Evolutionary conservation across 2,888 invertebrate genomes (phyloP), one percentile per base, ranked within the genome.

Genomic region (Rotaria magnacalcarata): DNA sequence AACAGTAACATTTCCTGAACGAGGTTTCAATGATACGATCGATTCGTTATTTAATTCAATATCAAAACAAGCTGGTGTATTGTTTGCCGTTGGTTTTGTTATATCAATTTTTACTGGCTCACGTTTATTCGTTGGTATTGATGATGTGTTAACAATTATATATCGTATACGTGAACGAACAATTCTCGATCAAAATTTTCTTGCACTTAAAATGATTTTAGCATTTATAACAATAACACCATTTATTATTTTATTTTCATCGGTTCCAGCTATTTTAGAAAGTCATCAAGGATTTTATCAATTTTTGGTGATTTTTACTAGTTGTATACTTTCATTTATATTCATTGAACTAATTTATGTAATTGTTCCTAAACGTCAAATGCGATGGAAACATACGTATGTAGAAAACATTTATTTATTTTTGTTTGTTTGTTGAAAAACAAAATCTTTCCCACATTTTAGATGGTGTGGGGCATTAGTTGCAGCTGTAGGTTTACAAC

Each of bases 91-190:
- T 10, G n/a, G 80, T 80, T 43, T 80, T 47, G 2, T 47, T 14
- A 8, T 80, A n/a, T 24, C 80, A 6, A 24, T 80, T 11, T 47
- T 80, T 8, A 47, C 80, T n/a, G 80, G 80, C n/a, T 80, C 80
- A 47, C 21, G 80, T 11, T 80, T 80, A 47, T 80, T 80, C n/a
- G n/a, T 80, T n/a, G 80, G 47, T 11, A 8, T 80, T 16, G 80
- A 80, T 80, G 80, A 80, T 80, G 43, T 43, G 10, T 47, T 80
- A 80, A 80, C 80, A 43, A 80, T 80, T 11, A n/a, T 80, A 4
- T 80, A 80, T 47, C 80, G 80, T 80, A 80, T 47, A 80, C 80
- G 47, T 47, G 80, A 80, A 47, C 24, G 80, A 80, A 10, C 80
- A n/a, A 47, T 80, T 10, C 10, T 80, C 0, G n/a, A 80, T n/a